Evolutionary conservation across 2,113 vertebrate species (phyloP).

Genomic region (Tamias sibiricus): DNA sequence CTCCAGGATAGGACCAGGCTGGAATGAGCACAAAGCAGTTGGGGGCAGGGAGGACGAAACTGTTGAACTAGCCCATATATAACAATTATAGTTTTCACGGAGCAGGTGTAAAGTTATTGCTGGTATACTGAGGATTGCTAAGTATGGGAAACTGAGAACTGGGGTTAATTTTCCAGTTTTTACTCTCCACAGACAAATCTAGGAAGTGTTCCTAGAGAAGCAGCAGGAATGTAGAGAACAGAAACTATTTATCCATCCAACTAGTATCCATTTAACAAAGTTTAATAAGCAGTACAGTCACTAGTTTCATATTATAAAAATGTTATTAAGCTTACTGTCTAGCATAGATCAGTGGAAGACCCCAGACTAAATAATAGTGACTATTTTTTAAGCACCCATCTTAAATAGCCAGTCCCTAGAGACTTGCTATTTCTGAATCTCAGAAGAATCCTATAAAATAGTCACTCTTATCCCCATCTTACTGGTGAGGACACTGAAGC

Average conservation of each 20-base stretch:
- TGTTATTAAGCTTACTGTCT: neutral
- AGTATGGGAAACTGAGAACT: neutral
- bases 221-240: neutral
- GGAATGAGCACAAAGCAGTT: neutral
- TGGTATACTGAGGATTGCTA: neutral
- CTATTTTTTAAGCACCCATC: neutral
- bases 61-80: neutral
- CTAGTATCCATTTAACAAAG: neutral
- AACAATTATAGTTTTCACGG: neutral
- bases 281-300: neutral
- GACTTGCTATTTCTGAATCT: slow-evolving; percentile 38
- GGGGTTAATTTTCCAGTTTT: neutral
- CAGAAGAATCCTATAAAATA: neutral
- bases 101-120: neutral
- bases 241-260: neutral
- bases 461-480: neutral
- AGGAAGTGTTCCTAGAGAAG: neutral
- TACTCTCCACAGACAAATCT: slow-evolving; percentile 8
- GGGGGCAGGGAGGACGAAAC: neutral
- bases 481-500: neutral
- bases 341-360: neutral
- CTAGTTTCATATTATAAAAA: neutral
- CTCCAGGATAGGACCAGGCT: neutral
- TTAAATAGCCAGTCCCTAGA: neutral
- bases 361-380: neutral